phyloP scores from a whole-genome alignment of 2,797 vertebrate species.

The Bradypodion ventrale region DNA sequence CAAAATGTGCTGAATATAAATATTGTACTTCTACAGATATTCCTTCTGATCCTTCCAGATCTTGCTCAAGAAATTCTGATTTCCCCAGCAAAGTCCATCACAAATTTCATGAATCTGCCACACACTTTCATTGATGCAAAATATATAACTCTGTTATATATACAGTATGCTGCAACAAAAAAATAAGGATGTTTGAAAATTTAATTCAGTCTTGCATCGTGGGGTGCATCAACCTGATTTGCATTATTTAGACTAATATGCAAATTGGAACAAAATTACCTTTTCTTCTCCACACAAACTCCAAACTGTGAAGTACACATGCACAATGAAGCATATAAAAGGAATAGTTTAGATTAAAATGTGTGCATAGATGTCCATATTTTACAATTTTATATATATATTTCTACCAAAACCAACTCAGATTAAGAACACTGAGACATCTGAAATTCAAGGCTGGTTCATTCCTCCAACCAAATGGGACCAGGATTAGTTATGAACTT shows the following conservation, averaged over 20 bases:
- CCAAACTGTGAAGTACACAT: background rate
- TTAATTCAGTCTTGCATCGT: background rate
- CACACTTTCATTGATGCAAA: background rate
- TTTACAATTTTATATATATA: background rate
- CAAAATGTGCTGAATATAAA: background rate
- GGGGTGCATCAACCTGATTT: background rate
- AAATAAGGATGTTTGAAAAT: background rate
- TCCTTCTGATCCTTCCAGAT: background rate
- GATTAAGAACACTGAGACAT: too few species aligned
- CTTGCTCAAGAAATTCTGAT: background rate
- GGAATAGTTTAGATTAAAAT: background rate
- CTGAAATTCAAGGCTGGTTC: too few species aligned
- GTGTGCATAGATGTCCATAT: background rate
- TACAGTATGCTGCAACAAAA: background rate
- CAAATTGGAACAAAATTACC: background rate
- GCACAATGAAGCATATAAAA: background rate
- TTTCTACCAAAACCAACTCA: too few species aligned
- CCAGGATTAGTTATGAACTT: background rate
- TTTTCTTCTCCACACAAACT: background rate
- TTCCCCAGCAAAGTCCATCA: background rate
- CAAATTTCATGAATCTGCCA: background rate
- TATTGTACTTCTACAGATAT: too few species aligned
- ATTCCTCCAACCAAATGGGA: background rate
- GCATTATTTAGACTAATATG: background rate
- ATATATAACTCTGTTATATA: too few species aligned